Conservation (phyloP, 2,888 invertebrate species). For the Lochmaea crataegi region DNA sequence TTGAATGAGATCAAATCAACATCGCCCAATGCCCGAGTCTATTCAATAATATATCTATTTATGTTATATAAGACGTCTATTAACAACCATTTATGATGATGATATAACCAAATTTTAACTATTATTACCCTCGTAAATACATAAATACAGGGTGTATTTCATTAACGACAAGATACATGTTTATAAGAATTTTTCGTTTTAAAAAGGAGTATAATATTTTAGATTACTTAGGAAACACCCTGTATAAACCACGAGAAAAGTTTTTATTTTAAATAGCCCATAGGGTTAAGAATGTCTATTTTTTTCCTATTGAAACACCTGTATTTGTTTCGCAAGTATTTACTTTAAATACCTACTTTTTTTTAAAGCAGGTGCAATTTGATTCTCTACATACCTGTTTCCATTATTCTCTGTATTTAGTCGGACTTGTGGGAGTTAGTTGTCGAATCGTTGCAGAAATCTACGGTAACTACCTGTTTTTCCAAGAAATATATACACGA, state of each 20-base stretch:
- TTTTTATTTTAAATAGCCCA: too few relatives aligned
- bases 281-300: neutral
- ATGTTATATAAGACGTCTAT: slow-evolving; percentile 1
- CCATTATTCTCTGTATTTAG: neutral
- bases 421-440: neutral
- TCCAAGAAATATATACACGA: neutral
- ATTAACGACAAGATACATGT: too few relatives aligned
- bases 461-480: neutral
- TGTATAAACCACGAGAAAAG: too few relatives aligned
- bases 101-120: neutral
- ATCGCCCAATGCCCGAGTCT: neutral
- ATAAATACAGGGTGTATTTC: too few relatives aligned
- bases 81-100: neutral
- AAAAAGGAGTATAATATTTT: too few relatives aligned
- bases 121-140: too few relatives aligned
- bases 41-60: neutral
- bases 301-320: slow-evolving; percentile 38
- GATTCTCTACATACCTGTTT: slow-evolving; percentile 26
- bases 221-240: too few relatives aligned
- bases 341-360: slow-evolving; percentile 31
- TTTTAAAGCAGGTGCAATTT: slow-evolving; percentile 39
- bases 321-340: slow-evolving; percentile 50
- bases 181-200: too few relatives aligned
- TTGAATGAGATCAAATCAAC: slow-evolving; percentile 11
- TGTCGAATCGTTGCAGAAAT: too few relatives aligned